A percentile compares a stretch with the other conserved stretches of the same genome.
These are phyloP conservation scores for Poecile montanus DNA, from an alignment of 2,797 vertebrate genomes.

Conservation along the genomic window DNA sequence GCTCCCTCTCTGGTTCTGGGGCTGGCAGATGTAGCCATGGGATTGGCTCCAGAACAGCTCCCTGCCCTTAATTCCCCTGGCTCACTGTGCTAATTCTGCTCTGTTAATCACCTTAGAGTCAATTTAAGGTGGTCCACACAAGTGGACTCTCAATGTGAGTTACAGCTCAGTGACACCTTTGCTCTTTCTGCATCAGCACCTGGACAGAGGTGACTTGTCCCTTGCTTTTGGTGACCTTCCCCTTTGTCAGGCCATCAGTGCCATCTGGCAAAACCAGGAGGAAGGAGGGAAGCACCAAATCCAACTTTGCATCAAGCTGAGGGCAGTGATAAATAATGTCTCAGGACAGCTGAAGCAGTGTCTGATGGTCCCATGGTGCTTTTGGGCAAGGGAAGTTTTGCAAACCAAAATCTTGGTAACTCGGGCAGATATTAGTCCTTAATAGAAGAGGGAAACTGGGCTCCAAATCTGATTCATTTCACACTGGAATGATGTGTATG, in stretches of 20 bases:
- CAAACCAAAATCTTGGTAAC: not conserved
- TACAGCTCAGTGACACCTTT: not conserved
- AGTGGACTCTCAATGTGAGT: not conserved
- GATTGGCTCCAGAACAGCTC: not conserved
- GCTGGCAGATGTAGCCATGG: not conserved
- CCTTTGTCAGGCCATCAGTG: not conserved
- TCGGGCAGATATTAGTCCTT: not conserved
- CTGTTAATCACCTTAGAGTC: slow-evolving; percentile 41
- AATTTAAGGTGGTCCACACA: not conserved
- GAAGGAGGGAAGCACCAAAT: not conserved
- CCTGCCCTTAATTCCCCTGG: not conserved
- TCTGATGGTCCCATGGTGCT: fast-evolving
- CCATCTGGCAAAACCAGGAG: not conserved
- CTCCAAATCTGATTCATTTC: not conserved
- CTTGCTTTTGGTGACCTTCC: not conserved
- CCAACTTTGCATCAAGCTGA: not conserved
- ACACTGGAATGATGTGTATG: not conserved
- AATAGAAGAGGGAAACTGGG: not conserved
- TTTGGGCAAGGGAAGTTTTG: not conserved
- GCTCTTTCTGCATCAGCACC: not conserved
- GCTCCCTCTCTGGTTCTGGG: not conserved
- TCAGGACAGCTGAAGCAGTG: not conserved
- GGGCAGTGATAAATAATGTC: not conserved
- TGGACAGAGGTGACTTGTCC: not conserved
- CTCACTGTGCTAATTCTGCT: slow-evolving; percentile 38